phyloP scores from a whole-genome alignment of 2,797 vertebrate species.

The Hemitrygon akajei region DNA sequence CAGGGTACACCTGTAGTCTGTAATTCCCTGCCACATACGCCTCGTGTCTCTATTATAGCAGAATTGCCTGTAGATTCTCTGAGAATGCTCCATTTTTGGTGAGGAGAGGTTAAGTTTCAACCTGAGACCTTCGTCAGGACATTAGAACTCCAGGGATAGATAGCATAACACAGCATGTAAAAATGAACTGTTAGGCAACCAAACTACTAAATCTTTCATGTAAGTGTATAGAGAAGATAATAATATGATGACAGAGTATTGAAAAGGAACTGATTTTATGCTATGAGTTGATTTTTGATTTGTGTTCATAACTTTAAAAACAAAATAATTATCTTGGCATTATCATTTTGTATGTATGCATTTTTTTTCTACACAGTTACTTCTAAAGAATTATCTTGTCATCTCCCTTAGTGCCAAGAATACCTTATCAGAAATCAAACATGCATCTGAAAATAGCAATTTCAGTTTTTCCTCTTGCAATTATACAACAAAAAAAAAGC shows the following conservation, averaged over 20 bases:
- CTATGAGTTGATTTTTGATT: background rate
- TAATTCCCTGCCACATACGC: too few species aligned
- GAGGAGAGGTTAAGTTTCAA: too few species aligned
- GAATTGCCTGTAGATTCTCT: too few species aligned
- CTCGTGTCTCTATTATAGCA: too few species aligned
- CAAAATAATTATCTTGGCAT: background rate
- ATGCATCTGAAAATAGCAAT: background rate
- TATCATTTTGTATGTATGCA: background rate
- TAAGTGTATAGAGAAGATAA: background rate
- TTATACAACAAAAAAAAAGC: background rate
- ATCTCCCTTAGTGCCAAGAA: background rate
- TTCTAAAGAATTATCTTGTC: background rate
- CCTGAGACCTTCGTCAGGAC: too few species aligned
- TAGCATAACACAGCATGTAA: background rate
- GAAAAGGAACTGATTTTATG: background rate
- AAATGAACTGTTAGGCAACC: background rate
- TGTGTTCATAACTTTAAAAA: background rate
- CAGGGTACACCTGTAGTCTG: too few species aligned
- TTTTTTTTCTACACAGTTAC: background rate
- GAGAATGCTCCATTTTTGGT: too few species aligned
- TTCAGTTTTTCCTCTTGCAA: background rate
- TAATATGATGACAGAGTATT: background rate
- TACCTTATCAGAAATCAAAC: background rate
- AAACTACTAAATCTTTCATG: background rate
- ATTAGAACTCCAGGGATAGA: background rate